Percentiles rank a stretch among this genome's conserved stretches.
phyloP scores from a whole-genome alignment of 2,113 vertebrate species.

The Pteruthius melanotis region DNA sequence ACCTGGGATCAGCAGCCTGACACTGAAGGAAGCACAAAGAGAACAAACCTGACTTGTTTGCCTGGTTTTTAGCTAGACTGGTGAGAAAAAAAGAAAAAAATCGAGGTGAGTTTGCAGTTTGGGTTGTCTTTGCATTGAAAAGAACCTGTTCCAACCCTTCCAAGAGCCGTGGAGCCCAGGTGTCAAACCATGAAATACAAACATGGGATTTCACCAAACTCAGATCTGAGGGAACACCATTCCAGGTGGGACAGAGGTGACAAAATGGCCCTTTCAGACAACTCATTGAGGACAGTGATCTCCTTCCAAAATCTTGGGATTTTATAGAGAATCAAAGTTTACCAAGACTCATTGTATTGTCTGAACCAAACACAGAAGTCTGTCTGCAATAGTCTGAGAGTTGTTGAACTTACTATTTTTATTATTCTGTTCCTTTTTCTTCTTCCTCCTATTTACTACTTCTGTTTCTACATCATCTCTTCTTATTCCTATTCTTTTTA shows the following conservation, averaged over 20 bases:
- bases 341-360: background rate
- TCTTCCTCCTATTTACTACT: too few relatives aligned
- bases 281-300: accelerated
- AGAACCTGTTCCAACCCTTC: background rate
- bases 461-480: too few relatives aligned
- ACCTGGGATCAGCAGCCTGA: background rate
- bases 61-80: background rate
- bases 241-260: background rate
- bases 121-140: background rate
- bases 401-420: too few relatives aligned
- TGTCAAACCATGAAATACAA: background rate
- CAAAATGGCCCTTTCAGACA: background rate
- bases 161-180: background rate
- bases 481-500: too few relatives aligned
- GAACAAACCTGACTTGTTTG: background rate
- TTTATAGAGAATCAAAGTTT: background rate
- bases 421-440: too few relatives aligned
- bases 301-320: background rate
- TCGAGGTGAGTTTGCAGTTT: accelerated
- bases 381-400: too few relatives aligned
- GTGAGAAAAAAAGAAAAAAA: background rate
- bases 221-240: background rate
- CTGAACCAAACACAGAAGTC: background rate
- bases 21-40: background rate
- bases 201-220: background rate